Base-by-base conservation (phyloP, 2,888 invertebrate genomes). In the Drosophila kanekoi region DNA sequence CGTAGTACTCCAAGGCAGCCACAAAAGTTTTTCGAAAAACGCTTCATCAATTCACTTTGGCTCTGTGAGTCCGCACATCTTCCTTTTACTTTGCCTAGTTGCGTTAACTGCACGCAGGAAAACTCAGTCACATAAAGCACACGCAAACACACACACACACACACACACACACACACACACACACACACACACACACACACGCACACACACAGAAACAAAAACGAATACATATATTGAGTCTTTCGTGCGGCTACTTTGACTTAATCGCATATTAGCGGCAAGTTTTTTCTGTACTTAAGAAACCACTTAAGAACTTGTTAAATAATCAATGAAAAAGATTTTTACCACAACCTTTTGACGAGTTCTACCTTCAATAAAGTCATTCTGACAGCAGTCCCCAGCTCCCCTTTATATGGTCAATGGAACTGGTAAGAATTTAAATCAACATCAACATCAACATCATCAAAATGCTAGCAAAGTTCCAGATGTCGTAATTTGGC, bases 281-380 rank as follows among this genome's bases (percentile, higher is more conserved):
- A 89, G 85, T 90, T 87, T 87, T 90, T 86, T 88, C 82, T 89
- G 70, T 90, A 89, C 91, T 90, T 89, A 90, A 79, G 81, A 88
- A 91, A 91, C 91, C 91, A 91, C 91, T 91, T 91, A 92, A 91
- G 91, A 91, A 91, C 89, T 91, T 91, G 90, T 91, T 91, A 91
- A 91, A 91, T 91, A 91, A 91, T 91, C 91, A 91, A 91, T 91
- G 91, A 89, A 87, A 82, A 84, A 89, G 89, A 87, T 86, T 90
- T 83, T 68, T 49, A 13, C 61, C 41, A 16, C 51, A 43, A 37
- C 35, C 44, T 62, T 49, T 38, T 38, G 14, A 13, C 18, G 33
- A 58, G 49, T 40, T 57, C 2, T 33, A 51, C 32, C 64, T 56
- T 56, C 60, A 64, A 83, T 72, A 80, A 72, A 73, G 71, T 61